Percentiles rank a stretch among this genome's conserved stretches.
phyloP scores from a whole-genome alignment of 2,888 invertebrate genomes.

The Eulithis testata region DNA sequence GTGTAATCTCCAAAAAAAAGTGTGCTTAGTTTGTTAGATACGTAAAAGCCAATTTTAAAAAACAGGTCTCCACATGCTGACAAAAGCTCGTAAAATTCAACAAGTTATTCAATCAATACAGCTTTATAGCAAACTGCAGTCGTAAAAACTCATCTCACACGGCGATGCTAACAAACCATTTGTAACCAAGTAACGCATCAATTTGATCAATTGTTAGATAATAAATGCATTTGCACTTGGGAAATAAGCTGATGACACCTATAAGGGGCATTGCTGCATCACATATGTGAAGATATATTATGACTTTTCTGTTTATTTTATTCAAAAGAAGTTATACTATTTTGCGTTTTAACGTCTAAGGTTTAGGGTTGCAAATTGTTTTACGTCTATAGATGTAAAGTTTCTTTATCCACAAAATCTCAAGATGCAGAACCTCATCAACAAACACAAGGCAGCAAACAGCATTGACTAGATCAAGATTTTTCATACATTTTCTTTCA shows the following conservation, averaged over 20 bases:
- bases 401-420: too few relatives aligned
- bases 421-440: too few relatives aligned
- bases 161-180: constrained; percentile 26
- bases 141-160: constrained; percentile 19
- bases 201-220: constrained; percentile 17
- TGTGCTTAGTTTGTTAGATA: too few relatives aligned
- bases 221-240: constrained; percentile 27
- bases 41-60: background rate
- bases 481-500: background rate
- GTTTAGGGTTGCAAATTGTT: too few relatives aligned
- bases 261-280: background rate
- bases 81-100: constrained; percentile 25
- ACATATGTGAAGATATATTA: background rate
- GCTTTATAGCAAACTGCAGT: constrained; percentile 15
- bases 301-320: background rate
- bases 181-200: constrained; percentile 11
- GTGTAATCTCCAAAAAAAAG: too few relatives aligned
- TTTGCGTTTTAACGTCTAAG: too few relatives aligned
- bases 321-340: too few relatives aligned
- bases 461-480: too few relatives aligned
- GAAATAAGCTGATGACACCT: constrained; percentile 11
- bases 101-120: constrained; percentile 19
- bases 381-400: too few relatives aligned
- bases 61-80: background rate
- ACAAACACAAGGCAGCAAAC: too few relatives aligned